Percentiles rank a stretch among this genome's conserved stretches.
Conservation (phyloP, 2,113 vertebrate genomes). For the Morone saxatilis region DNA sequence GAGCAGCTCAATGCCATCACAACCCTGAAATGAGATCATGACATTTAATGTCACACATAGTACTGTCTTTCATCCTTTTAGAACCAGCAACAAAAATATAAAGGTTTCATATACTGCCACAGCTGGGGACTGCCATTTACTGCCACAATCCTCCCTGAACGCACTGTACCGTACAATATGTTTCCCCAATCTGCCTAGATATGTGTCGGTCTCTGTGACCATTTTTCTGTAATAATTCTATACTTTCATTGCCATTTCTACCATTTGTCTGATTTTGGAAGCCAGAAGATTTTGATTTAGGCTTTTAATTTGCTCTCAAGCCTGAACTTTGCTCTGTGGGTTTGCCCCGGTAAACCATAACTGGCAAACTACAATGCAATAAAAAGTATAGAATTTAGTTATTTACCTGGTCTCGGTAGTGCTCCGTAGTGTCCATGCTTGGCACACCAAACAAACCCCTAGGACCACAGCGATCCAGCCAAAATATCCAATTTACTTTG, state of each 20-base stretch:
- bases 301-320: slow-evolving; percentile 14
- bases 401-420: slow-evolving; percentile 73
- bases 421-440: slow-evolving; percentile 63
- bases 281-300: not conserved
- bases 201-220: not conserved
- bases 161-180: slow-evolving; percentile 12
- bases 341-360: not conserved
- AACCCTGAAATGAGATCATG: slow-evolving; percentile 54
- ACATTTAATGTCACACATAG: slow-evolving; percentile 10
- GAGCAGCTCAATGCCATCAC: slow-evolving; percentile 88
- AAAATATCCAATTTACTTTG: slow-evolving; percentile 48
- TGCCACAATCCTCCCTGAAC: not conserved
- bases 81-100: slow-evolving; percentile 5
- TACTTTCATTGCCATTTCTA: not conserved
- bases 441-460: slow-evolving; percentile 16
- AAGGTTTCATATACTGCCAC: slow-evolving; percentile 3
- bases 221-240: not conserved
- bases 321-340: slow-evolving; percentile 40
- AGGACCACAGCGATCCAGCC: slow-evolving; percentile 17
- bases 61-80: not conserved
- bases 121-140: slow-evolving; percentile 27
- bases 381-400: not conserved
- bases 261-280: not conserved
- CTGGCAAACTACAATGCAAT: not conserved
- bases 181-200: not conserved